Evolutionary conservation across 1,140 invertebrate species (phyloP).

Genomic region (Subanguina moxae): DNA sequence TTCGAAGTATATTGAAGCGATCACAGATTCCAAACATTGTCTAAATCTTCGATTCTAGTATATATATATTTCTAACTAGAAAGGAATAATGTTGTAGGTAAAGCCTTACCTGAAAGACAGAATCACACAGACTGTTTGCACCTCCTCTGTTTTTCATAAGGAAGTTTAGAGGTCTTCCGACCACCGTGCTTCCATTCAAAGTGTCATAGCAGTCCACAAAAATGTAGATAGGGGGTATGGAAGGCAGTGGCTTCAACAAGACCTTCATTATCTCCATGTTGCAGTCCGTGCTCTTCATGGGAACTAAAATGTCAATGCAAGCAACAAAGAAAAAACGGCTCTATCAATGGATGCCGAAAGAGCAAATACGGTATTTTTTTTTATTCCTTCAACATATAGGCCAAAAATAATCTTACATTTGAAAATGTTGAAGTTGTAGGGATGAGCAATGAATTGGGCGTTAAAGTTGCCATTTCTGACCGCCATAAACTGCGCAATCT

Average conservation of each 20-base stretch:
- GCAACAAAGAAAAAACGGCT: too few species aligned
- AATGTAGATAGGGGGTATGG: slow-evolving; percentile 18
- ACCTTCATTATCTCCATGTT: slow-evolving; percentile 19
- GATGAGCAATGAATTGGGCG: slow-evolving; percentile 20
- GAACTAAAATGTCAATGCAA: too few species aligned
- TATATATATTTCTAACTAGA: slow-evolving; percentile 3
- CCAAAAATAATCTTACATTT: slow-evolving; percentile 13
- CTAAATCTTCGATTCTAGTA: slow-evolving; percentile 8
- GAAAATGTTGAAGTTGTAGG: slow-evolving; percentile 27
- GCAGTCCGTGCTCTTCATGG: slow-evolving; percentile 13
- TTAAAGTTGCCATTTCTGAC: slow-evolving; percentile 21
- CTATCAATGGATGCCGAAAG: too few species aligned
- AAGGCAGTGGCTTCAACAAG: slow-evolving; percentile 5
- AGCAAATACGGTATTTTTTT: neutral
- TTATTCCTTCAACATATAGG: neutral
- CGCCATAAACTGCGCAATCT: slow-evolving; percentile 17
- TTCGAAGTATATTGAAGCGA: slow-evolving; percentile 22
- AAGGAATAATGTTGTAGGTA: slow-evolving; percentile 5
- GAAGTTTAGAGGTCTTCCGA: slow-evolving; percentile 15
- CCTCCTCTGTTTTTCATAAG: slow-evolving; percentile 22
- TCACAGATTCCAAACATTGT: slow-evolving; percentile 23
- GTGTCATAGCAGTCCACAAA: slow-evolving; percentile 22
- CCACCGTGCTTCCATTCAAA: neutral
- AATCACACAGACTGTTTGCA: slow-evolving; percentile 19
- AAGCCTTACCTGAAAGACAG: slow-evolving; percentile 16